Base-by-base conservation (phyloP, 2,888 invertebrate genomes). In the Trypoxylon attenuatum region DNA sequence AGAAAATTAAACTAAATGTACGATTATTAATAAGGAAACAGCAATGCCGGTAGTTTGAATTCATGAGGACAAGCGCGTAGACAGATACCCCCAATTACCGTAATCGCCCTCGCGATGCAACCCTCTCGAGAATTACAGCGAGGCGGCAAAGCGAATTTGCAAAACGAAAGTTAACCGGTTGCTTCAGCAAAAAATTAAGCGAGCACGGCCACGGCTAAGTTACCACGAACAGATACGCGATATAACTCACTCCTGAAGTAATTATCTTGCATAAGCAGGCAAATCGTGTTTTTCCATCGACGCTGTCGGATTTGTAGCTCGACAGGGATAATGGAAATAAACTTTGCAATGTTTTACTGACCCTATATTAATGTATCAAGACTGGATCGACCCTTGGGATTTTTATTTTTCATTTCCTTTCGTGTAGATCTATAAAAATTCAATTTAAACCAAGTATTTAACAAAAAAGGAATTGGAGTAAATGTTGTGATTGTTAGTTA, bases 201-300 rank as follows among this genome's bases (percentile, higher is more conserved):
- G 27, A 15, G 52, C 39, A 52, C 49, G 47, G 60, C 55, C 39
- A 69, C 47, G 62, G 63, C 45, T 46, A 59, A 56, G 64, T 68
- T 71, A 52, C 45, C 69, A 66, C 39, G 58, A 57, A 53, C 56
- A 54, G 66, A 57, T 62, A 61, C 57, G 33, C 61, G 66, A 56
- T 69, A 65, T 61, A 64, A 69, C 56, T 69, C 61, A 61, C 56
- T 39, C 46, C 50, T 46, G 61, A 54, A 39, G 57, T 56, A 71
- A 71, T 71, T 71, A 70, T 54, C 62, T 70, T 54, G 69, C 60
- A 69, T 71, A 70, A 71, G 62, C 56, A 67, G 62, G 67, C 70
- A 63, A 59, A 65, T 70, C 69, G 58, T 64, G 59, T 58, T 68
- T 56, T 64, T 64, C 54, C 64, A 68, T 59, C 64, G 52, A n/a